These are phyloP conservation scores for Apamea sordens DNA, from an alignment of 2,888 invertebrate species.

Conservation along the genomic window DNA sequence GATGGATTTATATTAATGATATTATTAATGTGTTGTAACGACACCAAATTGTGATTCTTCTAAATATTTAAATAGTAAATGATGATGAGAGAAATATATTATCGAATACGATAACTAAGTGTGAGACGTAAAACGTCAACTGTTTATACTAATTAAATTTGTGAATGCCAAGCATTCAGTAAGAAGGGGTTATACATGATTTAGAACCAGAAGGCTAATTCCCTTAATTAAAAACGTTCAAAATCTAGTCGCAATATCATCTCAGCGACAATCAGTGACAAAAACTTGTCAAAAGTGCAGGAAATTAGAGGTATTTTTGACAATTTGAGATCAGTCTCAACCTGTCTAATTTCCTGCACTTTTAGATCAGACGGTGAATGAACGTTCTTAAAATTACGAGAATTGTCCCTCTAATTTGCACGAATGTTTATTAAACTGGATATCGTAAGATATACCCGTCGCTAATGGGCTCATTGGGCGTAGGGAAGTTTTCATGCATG, in stretches of 20 bases:
- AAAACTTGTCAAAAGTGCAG: not conserved
- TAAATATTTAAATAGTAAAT: not conserved
- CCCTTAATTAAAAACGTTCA: too few species aligned
- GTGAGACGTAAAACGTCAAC: constrained; percentile 15
- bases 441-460: too few species aligned
- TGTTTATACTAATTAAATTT: not conserved
- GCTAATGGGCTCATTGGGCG: not conserved
- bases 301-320: not conserved
- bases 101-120: not conserved
- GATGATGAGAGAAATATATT: not conserved
- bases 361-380: not conserved
- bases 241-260: not conserved
- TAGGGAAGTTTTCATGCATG: not conserved
- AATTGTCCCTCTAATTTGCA: not conserved
- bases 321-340: too few species aligned
- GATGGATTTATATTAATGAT: not conserved
- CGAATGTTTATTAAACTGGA: not conserved
- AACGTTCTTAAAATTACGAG: not conserved
- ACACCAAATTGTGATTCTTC: constrained; percentile 1
- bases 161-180: constrained; percentile 20
- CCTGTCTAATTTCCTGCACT: too few species aligned
- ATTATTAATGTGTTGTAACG: not conserved
- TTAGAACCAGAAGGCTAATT: not conserved
- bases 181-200: not conserved
- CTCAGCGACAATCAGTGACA: not conserved